phyloP scores from a whole-genome alignment of 2,888 invertebrate species.

The Spisula subtruncata region DNA sequence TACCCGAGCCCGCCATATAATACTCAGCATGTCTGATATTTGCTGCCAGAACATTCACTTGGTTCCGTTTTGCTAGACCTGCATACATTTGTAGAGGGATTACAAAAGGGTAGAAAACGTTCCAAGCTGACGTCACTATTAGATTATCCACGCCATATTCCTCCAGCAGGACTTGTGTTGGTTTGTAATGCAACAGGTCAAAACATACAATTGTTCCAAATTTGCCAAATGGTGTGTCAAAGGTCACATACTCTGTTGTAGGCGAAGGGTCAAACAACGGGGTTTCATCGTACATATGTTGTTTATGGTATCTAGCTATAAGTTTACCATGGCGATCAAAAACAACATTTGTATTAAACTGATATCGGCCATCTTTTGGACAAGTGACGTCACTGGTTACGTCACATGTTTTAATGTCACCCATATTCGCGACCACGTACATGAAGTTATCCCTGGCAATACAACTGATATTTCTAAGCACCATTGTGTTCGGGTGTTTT shows the following conservation, averaged over 20 bases:
- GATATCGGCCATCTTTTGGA: constrained; percentile 77
- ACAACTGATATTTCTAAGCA: constrained; percentile 88
- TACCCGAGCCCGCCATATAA: constrained; percentile 90
- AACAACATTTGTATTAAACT: constrained; percentile 94
- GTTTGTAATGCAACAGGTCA: constrained; percentile 93
- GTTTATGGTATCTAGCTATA: constrained; percentile 91
- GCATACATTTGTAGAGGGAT: constrained; percentile 89
- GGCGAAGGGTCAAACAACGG: constrained; percentile 87
- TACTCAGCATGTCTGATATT: constrained; percentile 91
- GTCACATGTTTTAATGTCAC: constrained; percentile 91
- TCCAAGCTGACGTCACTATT: constrained; percentile 93
- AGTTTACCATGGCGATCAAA: constrained; percentile 92
- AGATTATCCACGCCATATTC: constrained; percentile 90
- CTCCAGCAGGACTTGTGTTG: constrained; percentile 90
- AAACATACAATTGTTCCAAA: constrained; percentile 94
- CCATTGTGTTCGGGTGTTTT: constrained; percentile 48
- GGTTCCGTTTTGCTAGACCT: constrained; percentile 89
- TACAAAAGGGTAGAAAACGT: constrained; percentile 91
- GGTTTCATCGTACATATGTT: constrained; percentile 88
- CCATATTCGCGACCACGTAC: constrained; percentile 92
- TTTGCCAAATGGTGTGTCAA: constrained; percentile 81
- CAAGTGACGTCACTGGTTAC: constrained; percentile 64
- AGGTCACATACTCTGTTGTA: constrained; percentile 70
- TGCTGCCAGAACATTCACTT: constrained; percentile 91
- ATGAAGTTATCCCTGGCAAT: constrained; percentile 90